phyloP scores from a whole-genome alignment of 2,888 invertebrate genomes.

The Epinotia nisella region DNA sequence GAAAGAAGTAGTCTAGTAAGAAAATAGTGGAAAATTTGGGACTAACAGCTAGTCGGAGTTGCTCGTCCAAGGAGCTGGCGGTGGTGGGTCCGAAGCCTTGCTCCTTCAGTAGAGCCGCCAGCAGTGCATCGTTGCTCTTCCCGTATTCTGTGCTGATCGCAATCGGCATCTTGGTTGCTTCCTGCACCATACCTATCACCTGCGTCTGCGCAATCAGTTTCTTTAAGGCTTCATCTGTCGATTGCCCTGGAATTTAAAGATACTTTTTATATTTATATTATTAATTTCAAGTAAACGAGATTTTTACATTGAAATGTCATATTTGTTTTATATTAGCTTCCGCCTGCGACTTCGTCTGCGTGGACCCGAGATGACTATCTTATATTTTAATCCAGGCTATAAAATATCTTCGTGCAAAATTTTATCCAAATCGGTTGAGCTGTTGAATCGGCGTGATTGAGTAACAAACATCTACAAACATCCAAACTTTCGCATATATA shows the following conservation, averaged over 20 bases:
- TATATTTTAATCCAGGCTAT: no score
- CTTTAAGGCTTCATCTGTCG: constrained; percentile 76
- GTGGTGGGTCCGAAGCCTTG: constrained; percentile 90
- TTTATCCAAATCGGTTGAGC: no score
- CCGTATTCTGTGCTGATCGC: constrained; percentile 84
- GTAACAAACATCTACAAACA: no score
- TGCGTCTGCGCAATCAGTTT: constrained; percentile 71
- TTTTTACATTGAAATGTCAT: background rate
- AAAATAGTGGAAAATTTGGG: constrained; percentile 53
- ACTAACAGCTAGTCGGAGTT: constrained; percentile 85
- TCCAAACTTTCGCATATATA: no score
- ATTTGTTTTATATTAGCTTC: constrained; percentile 40
- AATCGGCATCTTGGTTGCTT: constrained; percentile 74
- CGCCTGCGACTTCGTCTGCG: no score
- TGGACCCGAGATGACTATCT: no score
- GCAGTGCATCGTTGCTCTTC: constrained; percentile 87
- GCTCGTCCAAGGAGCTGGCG: constrained; percentile 85
- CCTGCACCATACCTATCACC: constrained; percentile 70
- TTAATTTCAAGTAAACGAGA: background rate
- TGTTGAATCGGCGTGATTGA: no score
- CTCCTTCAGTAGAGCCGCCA: constrained; percentile 88
- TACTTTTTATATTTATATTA: background rate
- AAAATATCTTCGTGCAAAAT: no score
- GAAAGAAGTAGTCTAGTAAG: constrained; percentile 44
- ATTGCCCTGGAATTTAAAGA: constrained; percentile 66